These are phyloP conservation scores for Xerus inauris DNA, from an alignment of 2,113 vertebrate species.

Conservation along the genomic window DNA sequence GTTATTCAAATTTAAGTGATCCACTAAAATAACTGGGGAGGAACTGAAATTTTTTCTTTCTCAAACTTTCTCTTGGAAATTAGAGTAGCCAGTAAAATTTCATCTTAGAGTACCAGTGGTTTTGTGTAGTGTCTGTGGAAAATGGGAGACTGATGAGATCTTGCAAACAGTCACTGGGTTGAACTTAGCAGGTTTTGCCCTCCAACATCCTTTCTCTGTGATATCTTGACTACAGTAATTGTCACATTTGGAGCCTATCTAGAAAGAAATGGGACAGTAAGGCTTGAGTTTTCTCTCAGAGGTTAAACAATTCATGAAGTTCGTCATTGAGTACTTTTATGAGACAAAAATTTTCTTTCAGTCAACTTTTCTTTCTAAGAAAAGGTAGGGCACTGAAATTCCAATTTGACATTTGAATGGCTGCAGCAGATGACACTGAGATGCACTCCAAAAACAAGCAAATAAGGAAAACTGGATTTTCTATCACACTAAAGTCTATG, in stretches of 20 bases:
- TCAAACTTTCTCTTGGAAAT: conserved; percentile 29
- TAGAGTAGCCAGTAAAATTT: conserved; percentile 51
- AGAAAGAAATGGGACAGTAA: conserved; percentile 62
- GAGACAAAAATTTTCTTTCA: conserved; percentile 55
- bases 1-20: conserved; percentile 37
- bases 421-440: not conserved
- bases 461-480: conserved; percentile 66
- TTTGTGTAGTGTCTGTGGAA: not conserved
- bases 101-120: not conserved
- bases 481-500: conserved; percentile 56
- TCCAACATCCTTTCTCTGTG: conserved; percentile 46
- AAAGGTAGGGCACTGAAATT: conserved; percentile 62
- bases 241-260: conserved; percentile 67
- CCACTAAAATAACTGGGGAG: not conserved
- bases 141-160: conserved; percentile 57
- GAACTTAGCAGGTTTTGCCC: conserved; percentile 45
- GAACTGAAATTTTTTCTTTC: conserved; percentile 42
- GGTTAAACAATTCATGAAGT: conserved; percentile 72
- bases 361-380: conserved; percentile 53
- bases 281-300: conserved; percentile 60
- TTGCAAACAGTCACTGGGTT: conserved; percentile 15
- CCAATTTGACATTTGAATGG: conserved; percentile 71
- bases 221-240: conserved; percentile 62
- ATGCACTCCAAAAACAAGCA: conserved; percentile 50
- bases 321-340: conserved; percentile 67